phyloP scores from a whole-genome alignment of 1,140 invertebrate genomes.

The Idris sp. region DNA sequence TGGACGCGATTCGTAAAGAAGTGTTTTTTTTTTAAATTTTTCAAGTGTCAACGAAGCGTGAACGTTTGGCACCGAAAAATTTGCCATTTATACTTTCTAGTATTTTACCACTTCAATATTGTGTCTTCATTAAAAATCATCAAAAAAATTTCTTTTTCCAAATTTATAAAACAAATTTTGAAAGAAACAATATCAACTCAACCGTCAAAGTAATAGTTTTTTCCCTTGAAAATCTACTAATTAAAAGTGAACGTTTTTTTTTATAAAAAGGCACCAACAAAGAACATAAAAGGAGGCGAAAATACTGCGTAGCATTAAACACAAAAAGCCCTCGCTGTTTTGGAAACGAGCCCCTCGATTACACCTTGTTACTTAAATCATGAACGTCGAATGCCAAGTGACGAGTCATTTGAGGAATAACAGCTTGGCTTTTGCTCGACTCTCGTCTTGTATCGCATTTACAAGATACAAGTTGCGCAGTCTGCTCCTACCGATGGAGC shows the following conservation, averaged over 20 bases:
- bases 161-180: no score
- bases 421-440: constrained; percentile 30
- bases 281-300: neutral
- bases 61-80: constrained; percentile 51
- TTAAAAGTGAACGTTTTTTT: no score
- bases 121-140: no score
- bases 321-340: constrained; percentile 7
- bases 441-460: constrained; percentile 34
- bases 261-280: neutral
- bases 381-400: constrained; percentile 42
- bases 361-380: constrained; percentile 52
- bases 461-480: constrained; percentile 35
- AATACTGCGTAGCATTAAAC: neutral
- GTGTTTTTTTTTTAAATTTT: constrained; percentile 51
- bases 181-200: no score
- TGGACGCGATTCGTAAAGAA: constrained; percentile 52
- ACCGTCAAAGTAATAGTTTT: no score
- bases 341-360: constrained; percentile 15
- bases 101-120: no score
- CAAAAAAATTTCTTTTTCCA: no score
- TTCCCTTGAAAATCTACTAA: no score
- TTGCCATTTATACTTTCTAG: constrained; percentile 19
- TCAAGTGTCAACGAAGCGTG: constrained; percentile 52
- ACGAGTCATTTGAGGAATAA: constrained; percentile 55
- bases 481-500: constrained; percentile 53